Evolutionary conservation across 2,113 vertebrate genomes (phyloP).

Genomic region (Scomber scombrus): DNA sequence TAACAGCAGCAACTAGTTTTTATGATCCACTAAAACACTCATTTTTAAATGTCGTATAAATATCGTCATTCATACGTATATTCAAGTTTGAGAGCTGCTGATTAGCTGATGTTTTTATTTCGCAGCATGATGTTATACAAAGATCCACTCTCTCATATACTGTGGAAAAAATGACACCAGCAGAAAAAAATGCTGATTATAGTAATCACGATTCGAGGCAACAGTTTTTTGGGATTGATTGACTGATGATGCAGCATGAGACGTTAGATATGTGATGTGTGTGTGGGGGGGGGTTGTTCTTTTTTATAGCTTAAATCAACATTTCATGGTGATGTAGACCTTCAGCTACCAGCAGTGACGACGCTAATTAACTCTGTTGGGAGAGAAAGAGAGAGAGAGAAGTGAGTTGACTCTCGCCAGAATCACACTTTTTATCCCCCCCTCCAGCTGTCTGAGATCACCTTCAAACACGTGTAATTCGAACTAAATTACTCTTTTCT

Average conservation of each 20-base stretch:
- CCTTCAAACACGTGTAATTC: background rate
- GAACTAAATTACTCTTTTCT: background rate
- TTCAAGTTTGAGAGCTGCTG: background rate
- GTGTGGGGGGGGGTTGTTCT: no score
- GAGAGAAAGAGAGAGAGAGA: no score
- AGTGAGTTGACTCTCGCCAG: background rate
- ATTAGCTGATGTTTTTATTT: background rate
- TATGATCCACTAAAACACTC: background rate
- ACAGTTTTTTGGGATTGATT: no score
- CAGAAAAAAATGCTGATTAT: slow-evolving; percentile 21
- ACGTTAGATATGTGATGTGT: background rate
- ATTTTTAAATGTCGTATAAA: slow-evolving; percentile 17
- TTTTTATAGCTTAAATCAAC: background rate
- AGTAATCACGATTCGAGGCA: slow-evolving; percentile 39
- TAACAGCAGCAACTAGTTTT: background rate
- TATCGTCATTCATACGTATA: background rate
- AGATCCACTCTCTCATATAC: background rate
- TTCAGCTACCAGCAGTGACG: background rate
- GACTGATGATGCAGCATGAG: background rate
- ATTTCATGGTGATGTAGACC: no score
- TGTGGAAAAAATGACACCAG: slow-evolving; percentile 39
- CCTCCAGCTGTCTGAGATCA: background rate
- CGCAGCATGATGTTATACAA: background rate
- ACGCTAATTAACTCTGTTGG: background rate
- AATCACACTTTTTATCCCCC: background rate